A percentile compares a stretch with the other conserved stretches of the same genome.
Evolutionary conservation across 2,797 vertebrate genomes (phyloP).

Genomic region (Mionectes olivaceus): DNA sequence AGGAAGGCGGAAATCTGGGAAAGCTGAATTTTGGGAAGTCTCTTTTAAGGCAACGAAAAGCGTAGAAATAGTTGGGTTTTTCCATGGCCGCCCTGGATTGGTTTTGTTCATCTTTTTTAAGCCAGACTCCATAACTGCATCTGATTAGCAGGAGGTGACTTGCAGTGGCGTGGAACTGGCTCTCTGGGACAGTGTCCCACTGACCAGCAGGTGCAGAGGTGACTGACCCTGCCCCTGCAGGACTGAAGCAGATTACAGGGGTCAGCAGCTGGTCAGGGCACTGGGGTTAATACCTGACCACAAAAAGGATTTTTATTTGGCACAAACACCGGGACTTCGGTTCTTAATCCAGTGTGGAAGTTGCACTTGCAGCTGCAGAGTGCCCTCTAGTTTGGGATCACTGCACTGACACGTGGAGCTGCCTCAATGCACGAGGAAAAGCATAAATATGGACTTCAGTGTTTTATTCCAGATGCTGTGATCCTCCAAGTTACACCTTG

Average conservation of each 20-base stretch:
- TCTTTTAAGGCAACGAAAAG: neutral
- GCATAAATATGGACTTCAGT: neutral
- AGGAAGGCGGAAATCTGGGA: neutral
- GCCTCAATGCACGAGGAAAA: neutral
- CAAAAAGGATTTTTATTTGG: slow-evolving; percentile 30
- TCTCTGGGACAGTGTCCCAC: slow-evolving; percentile 2
- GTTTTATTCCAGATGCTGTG: fast-evolving
- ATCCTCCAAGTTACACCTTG: neutral
- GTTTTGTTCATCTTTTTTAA: neutral
- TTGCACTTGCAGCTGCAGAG: neutral
- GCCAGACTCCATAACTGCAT: neutral
- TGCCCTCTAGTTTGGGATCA: slow-evolving; percentile 10
- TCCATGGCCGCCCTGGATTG: neutral
- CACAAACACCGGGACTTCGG: neutral
- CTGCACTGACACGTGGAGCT: neutral
- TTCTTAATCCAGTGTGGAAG: neutral
- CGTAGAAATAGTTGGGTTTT: neutral
- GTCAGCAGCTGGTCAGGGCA: slow-evolving; percentile 28
- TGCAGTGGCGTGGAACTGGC: neutral
- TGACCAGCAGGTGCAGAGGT: slow-evolving; percentile 28
- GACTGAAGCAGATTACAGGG: slow-evolving; percentile 33
- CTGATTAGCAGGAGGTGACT: neutral
- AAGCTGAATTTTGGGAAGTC: neutral
- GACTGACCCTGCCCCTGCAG: neutral
- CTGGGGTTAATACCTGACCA: slow-evolving; percentile 28